A percentile compares a stretch with the other conserved stretches of the same genome.
phyloP scores from a whole-genome alignment of 2,113 vertebrate genomes.

The Machaerirhynchus nigripectus region DNA sequence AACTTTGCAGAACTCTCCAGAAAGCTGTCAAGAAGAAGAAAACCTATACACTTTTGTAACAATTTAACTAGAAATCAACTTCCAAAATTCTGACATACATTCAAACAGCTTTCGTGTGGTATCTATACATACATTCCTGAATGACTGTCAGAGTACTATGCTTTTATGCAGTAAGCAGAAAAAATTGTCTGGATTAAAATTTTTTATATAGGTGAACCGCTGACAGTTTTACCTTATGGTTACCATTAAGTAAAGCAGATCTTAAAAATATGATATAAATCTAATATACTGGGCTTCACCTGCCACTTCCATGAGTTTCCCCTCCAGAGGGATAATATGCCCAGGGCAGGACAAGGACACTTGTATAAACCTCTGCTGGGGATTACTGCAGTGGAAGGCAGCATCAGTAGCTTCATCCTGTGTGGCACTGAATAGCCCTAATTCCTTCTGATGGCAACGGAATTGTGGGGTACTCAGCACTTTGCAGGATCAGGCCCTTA shows the following conservation, averaged over 20 bases:
- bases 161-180: neutral
- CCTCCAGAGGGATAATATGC: neutral
- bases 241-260: slow-evolving; percentile 57
- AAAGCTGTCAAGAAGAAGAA: neutral
- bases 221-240: neutral
- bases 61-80: neutral
- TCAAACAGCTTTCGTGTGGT: neutral
- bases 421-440: neutral
- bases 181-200: neutral
- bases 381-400: neutral
- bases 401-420: neutral
- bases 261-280: neutral
- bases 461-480: neutral
- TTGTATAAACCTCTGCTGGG: neutral
- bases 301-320: neutral
- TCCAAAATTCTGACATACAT: neutral
- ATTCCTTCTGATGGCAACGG: neutral
- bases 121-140: neutral
- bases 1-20: neutral
- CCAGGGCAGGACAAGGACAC: neutral
- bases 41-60: neutral
- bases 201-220: neutral
- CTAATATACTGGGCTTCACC: neutral
- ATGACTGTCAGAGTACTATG: neutral
- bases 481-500: neutral